Conservation (phyloP, 2,888 invertebrate genomes). For the Zygogramma bicolorata region DNA sequence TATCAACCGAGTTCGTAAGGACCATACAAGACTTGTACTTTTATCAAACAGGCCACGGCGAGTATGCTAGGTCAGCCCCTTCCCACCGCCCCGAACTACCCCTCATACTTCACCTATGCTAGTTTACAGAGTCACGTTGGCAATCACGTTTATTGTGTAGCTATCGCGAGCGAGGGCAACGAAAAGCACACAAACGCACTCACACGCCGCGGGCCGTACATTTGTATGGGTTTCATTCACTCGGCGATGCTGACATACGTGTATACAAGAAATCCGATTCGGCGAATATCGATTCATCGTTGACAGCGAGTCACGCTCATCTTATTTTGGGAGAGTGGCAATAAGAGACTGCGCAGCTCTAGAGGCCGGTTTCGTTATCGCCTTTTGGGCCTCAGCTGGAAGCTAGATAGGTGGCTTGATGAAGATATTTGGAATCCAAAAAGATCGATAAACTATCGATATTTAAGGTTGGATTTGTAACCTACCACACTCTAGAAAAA, state of each 20-base stretch:
- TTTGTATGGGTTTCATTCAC: not conserved
- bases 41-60: not conserved
- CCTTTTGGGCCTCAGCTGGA: too few relatives aligned
- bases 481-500: too few relatives aligned
- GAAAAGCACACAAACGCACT: not conserved
- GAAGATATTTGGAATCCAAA: too few relatives aligned
- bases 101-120: not conserved
- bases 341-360: too few relatives aligned
- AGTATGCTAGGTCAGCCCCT: not conserved
- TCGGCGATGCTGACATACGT: not conserved
- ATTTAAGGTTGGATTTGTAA: too few relatives aligned
- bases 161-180: not conserved
- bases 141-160: conserved; percentile 1
- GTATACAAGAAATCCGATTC: not conserved
- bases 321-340: not conserved
- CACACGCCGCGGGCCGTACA: not conserved
- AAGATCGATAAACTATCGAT: too few relatives aligned
- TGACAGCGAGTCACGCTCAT: not conserved
- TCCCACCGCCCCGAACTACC: not conserved
- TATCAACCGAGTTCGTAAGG: too few relatives aligned
- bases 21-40: too few relatives aligned
- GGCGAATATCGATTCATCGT: not conserved
- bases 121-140: not conserved
- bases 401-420: too few relatives aligned
- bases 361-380: too few relatives aligned